Base-by-base conservation (phyloP, 2,113 vertebrate species). In the Leucosticte australis region DNA sequence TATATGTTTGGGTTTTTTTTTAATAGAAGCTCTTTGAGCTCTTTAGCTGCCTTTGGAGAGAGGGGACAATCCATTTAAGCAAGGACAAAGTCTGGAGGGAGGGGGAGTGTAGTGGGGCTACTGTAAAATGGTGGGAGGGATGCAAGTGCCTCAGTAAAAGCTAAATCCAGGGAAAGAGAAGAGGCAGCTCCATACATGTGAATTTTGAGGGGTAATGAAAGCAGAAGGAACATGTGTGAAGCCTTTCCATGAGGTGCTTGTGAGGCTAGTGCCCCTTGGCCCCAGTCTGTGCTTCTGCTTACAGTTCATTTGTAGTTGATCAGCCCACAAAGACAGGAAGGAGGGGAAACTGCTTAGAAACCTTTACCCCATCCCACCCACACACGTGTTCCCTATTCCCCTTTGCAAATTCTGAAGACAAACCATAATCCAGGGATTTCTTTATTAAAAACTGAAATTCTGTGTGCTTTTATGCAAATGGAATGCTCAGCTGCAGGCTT, bases 151-250 rank as follows among this genome's bases (percentile, higher is more conserved):
- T 28, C 23, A 63, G 12, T 49, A 21, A 37, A 73, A 94, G n/a
- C 6, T 19, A 47, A 26, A 49, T 2, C 6, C 26, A 27, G 22
- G 13, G 17, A 46, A 9, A 68, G 31, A 60, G 28, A 37, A 74
- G 69, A 55, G 30, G 35, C 26, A 42, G 22, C 63, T 77, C 46
- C 15, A 6, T 53, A 9, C 0, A 0, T 13, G 22, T 12, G 37
- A 42, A 39, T 57, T 82, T 59, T 75, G 60, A 69, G 31, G 37
- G 15, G 4, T 26, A 63, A 50, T 4, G 26, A 69, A 80, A n/a
- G 71, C 46, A 57, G 28, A 6, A 89, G 37, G 31, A 70, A 10
- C 7, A 23, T 4, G 18, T 27, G 10, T 20, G 7, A 56, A 87
- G 16, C 35, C 26, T 92, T 67, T 85, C 12, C 44, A 27, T 39